Base-by-base conservation (phyloP, 2,797 vertebrate species). In the Gambelia wislizenii region DNA sequence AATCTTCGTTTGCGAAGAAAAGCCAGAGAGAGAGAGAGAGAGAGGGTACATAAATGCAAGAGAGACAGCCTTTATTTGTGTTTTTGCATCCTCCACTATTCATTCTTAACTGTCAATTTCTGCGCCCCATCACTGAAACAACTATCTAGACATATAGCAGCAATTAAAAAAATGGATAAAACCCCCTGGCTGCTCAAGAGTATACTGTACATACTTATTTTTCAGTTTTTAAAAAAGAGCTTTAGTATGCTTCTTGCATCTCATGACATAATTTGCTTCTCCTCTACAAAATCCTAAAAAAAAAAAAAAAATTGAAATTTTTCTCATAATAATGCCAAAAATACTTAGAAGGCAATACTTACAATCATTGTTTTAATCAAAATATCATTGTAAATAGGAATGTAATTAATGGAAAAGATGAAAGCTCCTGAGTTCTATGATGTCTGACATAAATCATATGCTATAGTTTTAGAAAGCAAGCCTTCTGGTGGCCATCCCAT, bases 381-480 rank as follows among this genome's bases (percentile, higher is more conserved):
- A 92, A 89, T 90, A 91, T 92, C 90, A 92, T 94, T 95, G 88
- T 87, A 94, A 83, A 86, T 87, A 95, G 59, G 78, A 61, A 74
- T 91, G 52, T 92, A 95, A 95, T 93, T 94, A 96, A 94, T 70
- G 86, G 78, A 91, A 95, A 94, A 97, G 97, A 97, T 97, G 95
- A 97, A 97, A 97, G 97, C 95, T 94, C 85, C 49, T 47, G 79
- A 84, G 77, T 94, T 76, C 56, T 95, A 84, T 97, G 95, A 96
- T 97, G 96, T 96, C 16, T 87, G 93, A 93, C 91, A 93, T 94
- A 94, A 95, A 89, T 72, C 90, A 90, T 52, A 78, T 80, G 83
- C 90, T 93, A 59, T 92, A 84, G 77, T 61, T 94, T 92, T 90
- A 91, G 84, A 92, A 91, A 92, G 84, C 91, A 93, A 91, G 88